phyloP scores from a whole-genome alignment of 1,140 invertebrate species.

The Leptinotarsa defecta region DNA sequence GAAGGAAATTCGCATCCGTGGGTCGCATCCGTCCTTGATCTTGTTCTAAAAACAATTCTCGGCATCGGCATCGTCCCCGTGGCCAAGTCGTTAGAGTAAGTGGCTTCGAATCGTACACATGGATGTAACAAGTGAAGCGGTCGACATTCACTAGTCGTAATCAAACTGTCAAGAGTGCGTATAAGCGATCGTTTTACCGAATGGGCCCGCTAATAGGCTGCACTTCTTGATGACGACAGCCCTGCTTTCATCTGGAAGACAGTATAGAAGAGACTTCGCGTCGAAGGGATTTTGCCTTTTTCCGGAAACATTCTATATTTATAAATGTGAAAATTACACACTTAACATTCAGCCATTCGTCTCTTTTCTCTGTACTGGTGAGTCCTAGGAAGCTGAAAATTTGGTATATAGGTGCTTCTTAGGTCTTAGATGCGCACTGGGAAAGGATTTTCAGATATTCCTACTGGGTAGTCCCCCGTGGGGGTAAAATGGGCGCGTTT shows the following conservation, averaged over 20 bases:
- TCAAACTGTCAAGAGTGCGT: constrained; percentile 2
- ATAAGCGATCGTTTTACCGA: background rate
- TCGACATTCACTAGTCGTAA: background rate
- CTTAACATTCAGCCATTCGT: too few species aligned
- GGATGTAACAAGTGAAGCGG: constrained; percentile 6
- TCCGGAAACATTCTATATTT: too few species aligned
- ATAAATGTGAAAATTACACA: too few species aligned
- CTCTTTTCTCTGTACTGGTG: too few species aligned
- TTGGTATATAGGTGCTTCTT: too few species aligned
- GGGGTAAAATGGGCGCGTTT: too few species aligned
- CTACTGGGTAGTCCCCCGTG: too few species aligned
- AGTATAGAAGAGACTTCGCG: too few species aligned
- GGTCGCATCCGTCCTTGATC: constrained; percentile 11
- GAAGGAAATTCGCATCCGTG: background rate
- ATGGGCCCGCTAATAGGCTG: constrained; percentile 1
- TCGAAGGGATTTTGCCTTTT: too few species aligned
- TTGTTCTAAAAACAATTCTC: constrained; percentile 16
- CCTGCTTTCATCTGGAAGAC: background rate
- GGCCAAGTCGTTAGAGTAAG: constrained; percentile 13
- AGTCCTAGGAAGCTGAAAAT: too few species aligned
- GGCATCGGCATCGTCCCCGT: constrained; percentile 6
- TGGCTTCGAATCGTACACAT: background rate
- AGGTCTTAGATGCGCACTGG: too few species aligned
- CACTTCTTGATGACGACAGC: background rate
- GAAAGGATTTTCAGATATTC: too few species aligned